These are phyloP conservation scores for Dunckerocampus dactyliophorus DNA, from an alignment of 2,113 vertebrate species.

Conservation along the genomic window DNA sequence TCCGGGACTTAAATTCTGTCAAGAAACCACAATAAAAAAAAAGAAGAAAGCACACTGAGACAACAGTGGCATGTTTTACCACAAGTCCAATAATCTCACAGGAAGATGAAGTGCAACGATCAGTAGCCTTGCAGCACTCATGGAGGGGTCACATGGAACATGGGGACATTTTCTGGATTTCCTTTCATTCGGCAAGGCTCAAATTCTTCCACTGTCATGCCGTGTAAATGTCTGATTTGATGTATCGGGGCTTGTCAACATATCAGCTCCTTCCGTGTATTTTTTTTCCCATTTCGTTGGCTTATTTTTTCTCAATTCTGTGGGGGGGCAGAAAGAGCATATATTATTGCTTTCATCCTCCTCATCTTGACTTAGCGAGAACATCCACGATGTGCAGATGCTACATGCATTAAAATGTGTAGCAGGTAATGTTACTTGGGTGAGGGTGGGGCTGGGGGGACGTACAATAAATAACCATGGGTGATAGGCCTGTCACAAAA, in stretches of 20 bases:
- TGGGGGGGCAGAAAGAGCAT: slow-evolving; percentile 9
- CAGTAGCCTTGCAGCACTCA: slow-evolving; percentile 44
- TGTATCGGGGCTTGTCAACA: slow-evolving; percentile 43
- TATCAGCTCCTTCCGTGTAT: slow-evolving; percentile 22
- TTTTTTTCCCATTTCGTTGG: slow-evolving; percentile 39
- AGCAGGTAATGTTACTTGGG: slow-evolving; percentile 12
- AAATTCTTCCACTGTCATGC: slow-evolving; percentile 26
- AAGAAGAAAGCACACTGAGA: slow-evolving; percentile 29
- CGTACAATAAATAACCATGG: neutral
- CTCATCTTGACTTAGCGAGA: neutral
- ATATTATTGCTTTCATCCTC: neutral
- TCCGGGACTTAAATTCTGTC: slow-evolving; percentile 15
- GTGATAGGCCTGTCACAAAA: too few relatives aligned
- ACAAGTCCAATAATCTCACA: slow-evolving; percentile 48
- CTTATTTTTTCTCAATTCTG: slow-evolving; percentile 72
- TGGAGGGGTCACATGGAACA: slow-evolving; percentile 22
- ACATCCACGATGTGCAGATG: neutral
- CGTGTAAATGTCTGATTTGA: slow-evolving; percentile 40
- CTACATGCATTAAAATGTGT: neutral
- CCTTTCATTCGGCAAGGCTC: slow-evolving; percentile 32
- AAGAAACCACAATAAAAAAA: slow-evolving; percentile 21
- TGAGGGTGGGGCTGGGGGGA: neutral
- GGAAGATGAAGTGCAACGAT: slow-evolving; percentile 62
- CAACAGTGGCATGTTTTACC: slow-evolving; percentile 30
- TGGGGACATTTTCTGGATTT: slow-evolving; percentile 25